Base-by-base conservation (phyloP, 2,797 vertebrate species). In the Gambelia wislizenii region DNA sequence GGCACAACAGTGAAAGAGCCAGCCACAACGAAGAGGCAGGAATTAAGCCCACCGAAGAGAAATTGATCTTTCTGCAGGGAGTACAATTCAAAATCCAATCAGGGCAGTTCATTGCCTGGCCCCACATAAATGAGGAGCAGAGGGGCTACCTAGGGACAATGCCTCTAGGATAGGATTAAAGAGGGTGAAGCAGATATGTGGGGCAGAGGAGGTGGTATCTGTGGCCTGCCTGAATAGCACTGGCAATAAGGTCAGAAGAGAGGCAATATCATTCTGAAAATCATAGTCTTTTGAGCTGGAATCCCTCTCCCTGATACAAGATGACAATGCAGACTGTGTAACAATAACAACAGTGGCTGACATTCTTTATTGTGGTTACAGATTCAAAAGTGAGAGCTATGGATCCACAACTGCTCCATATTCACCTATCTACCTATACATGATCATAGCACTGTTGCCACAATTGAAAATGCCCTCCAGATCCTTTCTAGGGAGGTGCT, bases 161-260 rank as follows among this genome's bases (percentile, higher is more conserved):
- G 18, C 64, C 47, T 78, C 14, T 89, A 44, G 42, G 75, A n/a
- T 44, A 42, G 64, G 80, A 77, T 88, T 84, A 84, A 42, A 67
- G 54, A 3, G 52, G 14, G 6, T 76, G 72, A 54, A 52, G 33
- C 30, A n/a, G 33, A 69, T 22, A 6, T 42, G 42, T 67, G 25
- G 22, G 39, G 47, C 25, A 16, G 9, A 83, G 72, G n/a, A 52
- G n/a, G 27, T 39, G 42, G 39, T 9, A 52, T 52, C 18, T 10
- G 4, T 59, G 16, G 0, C 1, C 7, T 70, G 18, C 7, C 30
- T 39, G 18, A n/a, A 87, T 47, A 36, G 27, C 6, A 54, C n/a
- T 36, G 54, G 52, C n/a, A 72, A 75, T 74, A 85, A 56, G 79
- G 27, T 22, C 86, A 59, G 30, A 49, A n/a, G 33, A 61, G 52